These are phyloP conservation scores for Gambelia wislizenii DNA, from an alignment of 2,797 vertebrate genomes.

Conservation along the genomic window DNA sequence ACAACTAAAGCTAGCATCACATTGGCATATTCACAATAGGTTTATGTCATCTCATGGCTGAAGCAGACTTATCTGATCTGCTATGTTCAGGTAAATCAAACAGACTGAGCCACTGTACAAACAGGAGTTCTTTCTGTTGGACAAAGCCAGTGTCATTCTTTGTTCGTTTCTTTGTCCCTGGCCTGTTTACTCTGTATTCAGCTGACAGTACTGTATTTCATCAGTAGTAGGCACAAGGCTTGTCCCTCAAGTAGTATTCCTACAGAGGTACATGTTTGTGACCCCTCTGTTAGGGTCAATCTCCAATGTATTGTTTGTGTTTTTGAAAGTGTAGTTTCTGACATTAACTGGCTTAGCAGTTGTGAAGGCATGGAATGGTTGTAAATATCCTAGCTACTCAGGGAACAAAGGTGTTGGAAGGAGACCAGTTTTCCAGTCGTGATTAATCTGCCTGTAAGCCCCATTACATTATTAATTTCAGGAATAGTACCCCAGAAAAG, in stretches of 20 bases:
- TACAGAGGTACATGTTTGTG: neutral
- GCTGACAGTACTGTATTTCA: neutral
- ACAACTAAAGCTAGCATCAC: neutral
- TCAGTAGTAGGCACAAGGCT: neutral
- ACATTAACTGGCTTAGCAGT: neutral
- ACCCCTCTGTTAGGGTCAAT: neutral
- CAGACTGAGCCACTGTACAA: neutral
- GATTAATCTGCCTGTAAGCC: neutral
- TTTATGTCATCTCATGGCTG: neutral
- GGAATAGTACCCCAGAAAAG: neutral
- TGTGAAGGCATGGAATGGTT: neutral
- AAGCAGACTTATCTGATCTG: neutral
- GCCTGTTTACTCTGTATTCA: neutral
- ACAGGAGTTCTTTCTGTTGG: neutral
- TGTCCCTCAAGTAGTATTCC: neutral
- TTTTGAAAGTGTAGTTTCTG: neutral
- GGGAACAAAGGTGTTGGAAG: neutral
- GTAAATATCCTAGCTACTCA: neutral
- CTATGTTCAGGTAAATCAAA: neutral
- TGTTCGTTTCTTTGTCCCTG: neutral
- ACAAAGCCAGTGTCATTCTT: neutral
- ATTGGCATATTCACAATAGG: neutral
- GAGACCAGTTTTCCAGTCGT: neutral
- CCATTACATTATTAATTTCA: neutral
- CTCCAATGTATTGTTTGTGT: neutral